phyloP scores from a whole-genome alignment of 1,140 invertebrate species.

The Tachypleus tridentatus region DNA sequence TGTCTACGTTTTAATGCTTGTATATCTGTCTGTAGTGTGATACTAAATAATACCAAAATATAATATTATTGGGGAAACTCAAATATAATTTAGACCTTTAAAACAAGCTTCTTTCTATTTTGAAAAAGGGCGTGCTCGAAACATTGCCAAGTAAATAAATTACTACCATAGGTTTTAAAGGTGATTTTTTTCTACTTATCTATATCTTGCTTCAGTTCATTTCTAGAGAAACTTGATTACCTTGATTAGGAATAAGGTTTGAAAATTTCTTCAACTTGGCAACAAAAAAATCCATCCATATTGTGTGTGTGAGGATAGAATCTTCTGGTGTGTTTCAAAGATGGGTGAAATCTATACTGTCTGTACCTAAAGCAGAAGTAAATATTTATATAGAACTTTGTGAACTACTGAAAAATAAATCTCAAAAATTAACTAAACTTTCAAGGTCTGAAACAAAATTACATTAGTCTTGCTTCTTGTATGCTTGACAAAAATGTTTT shows the following conservation, averaged over 20 bases:
- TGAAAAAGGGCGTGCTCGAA: no score
- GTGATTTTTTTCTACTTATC: no score
- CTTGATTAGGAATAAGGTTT: slow-evolving; percentile 50
- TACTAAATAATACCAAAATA: no score
- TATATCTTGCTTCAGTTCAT: no score
- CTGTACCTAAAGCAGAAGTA: slow-evolving; percentile 41
- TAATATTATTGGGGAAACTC: no score
- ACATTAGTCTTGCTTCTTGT: slow-evolving; percentile 1
- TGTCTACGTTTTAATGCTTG: no score
- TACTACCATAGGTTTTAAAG: no score
- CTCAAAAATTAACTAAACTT: not conserved
- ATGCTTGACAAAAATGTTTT: no score
- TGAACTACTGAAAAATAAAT: not conserved
- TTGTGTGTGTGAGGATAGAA: slow-evolving; percentile 98
- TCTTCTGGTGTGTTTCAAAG: slow-evolving; percentile 72
- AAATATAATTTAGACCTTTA: no score
- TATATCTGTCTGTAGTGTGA: no score
- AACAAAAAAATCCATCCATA: slow-evolving; percentile 99
- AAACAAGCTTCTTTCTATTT: no score
- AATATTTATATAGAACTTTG: slow-evolving; percentile 3
- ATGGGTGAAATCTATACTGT: slow-evolving; percentile 65
- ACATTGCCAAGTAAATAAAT: no score
- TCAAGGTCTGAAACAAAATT: not conserved
- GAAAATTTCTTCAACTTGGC: slow-evolving; percentile 96
- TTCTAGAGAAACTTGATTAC: not conserved